These are phyloP conservation scores for Epinephelus cyanopodus DNA, from an alignment of 2,113 vertebrate species.

Conservation along the genomic window DNA sequence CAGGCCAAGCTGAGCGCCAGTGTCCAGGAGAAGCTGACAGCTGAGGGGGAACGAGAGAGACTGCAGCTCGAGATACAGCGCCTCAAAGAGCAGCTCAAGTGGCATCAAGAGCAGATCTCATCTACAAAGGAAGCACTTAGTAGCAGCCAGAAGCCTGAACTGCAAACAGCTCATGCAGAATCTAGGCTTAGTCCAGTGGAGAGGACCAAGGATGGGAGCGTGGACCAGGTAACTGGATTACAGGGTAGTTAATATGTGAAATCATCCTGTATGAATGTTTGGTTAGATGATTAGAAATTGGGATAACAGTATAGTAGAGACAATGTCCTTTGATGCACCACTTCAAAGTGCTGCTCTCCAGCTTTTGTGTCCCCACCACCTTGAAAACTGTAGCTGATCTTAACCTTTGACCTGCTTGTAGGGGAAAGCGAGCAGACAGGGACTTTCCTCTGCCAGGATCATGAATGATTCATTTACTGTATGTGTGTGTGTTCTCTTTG, in stretches of 20 bases:
- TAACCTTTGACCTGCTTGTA: not conserved
- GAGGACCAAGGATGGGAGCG: conserved; percentile 70
- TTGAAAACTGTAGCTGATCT: not conserved
- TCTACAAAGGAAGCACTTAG: conserved; percentile 45
- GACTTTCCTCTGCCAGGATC: not conserved
- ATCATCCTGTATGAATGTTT: not conserved
- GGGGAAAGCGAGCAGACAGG: not conserved
- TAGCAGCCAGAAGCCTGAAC: conserved; percentile 53
- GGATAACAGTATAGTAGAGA: not conserved
- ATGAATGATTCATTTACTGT: not conserved
- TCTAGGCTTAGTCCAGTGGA: conserved; percentile 45
- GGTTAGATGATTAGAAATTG: not conserved
- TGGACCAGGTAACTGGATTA: conserved; percentile 83
- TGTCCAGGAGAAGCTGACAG: conserved; percentile 78
- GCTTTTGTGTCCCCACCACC: conserved; percentile 1
- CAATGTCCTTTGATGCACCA: not conserved
- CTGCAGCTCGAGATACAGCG: conserved; percentile 75
- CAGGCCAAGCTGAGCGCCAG: conserved; percentile 83
- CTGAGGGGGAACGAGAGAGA: conserved; percentile 82
- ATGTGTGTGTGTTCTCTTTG: conserved; percentile 3
- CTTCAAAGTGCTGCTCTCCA: not conserved
- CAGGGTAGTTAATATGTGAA: not conserved
- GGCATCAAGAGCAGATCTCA: conserved; percentile 64
- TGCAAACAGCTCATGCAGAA: conserved; percentile 19
- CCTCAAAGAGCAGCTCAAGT: conserved; percentile 69